Percentiles rank a stretch among this genome's conserved stretches.
Conservation (phyloP, 2,113 vertebrate species). For the Gallinago media region DNA sequence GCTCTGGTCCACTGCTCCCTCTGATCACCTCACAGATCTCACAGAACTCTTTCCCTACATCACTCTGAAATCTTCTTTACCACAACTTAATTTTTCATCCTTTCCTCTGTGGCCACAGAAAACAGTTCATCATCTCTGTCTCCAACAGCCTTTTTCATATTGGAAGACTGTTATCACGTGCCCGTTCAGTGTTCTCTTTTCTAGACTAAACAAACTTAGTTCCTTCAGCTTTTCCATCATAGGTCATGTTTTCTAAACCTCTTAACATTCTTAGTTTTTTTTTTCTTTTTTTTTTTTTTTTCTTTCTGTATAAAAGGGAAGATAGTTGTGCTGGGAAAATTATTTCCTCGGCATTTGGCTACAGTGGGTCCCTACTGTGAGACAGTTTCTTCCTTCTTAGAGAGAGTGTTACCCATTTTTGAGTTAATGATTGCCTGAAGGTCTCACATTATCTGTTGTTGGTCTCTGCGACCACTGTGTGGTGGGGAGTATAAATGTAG, state of each 20-base stretch:
- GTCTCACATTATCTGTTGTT: background rate
- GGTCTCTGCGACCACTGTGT: background rate
- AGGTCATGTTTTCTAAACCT: conserved; percentile 37
- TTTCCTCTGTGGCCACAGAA: background rate
- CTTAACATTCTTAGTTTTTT: background rate
- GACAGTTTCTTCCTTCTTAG: background rate
- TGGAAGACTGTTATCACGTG: background rate
- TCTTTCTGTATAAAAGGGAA: background rate
- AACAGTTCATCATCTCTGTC: background rate
- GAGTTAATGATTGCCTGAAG: background rate
- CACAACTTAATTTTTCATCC: background rate
- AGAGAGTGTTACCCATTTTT: background rate
- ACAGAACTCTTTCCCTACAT: background rate
- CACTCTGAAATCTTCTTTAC: background rate
- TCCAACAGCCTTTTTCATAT: background rate
- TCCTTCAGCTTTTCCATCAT: conserved; percentile 17
- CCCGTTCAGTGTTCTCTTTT: background rate
- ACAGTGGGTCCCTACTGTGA: background rate
- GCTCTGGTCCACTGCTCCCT: background rate
- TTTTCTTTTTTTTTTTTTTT: background rate
- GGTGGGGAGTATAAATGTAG: background rate
- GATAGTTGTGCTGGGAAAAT: conserved; percentile 1
- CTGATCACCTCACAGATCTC: background rate
- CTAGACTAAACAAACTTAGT: conserved; percentile 36
- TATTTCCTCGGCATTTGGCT: background rate